Percentiles rank a stretch among this genome's conserved stretches.
These are phyloP conservation scores for Portevinia maculata DNA, from an alignment of 2,888 invertebrate genomes.

Conservation along the genomic window DNA sequence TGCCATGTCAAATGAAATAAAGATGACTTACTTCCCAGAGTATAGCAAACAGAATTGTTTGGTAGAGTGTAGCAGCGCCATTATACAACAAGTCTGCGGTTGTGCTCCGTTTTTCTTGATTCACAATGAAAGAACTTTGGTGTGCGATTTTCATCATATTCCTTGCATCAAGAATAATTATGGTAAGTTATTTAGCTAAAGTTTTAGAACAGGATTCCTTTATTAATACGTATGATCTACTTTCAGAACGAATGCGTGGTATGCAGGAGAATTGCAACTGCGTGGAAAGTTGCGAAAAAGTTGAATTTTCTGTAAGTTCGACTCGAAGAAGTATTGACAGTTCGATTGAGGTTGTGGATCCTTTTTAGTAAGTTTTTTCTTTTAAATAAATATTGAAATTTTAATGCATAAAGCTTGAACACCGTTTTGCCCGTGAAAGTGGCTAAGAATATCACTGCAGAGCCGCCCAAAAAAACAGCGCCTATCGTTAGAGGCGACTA, in stretches of 20 bases:
- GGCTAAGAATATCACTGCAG: no score
- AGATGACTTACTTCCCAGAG: slow-evolving; percentile 76
- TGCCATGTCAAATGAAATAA: slow-evolving; percentile 82
- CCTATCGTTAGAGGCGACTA: no score
- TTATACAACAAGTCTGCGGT: slow-evolving; percentile 78
- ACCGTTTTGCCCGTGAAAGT: no score
- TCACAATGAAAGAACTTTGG: slow-evolving; percentile 39
- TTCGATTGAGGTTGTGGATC: slow-evolving; percentile 77
- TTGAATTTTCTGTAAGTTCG: slow-evolving; percentile 77
- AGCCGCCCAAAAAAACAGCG: no score
- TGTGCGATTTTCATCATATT: slow-evolving; percentile 83
- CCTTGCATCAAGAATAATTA: slow-evolving; percentile 83
- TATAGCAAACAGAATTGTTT: slow-evolving; percentile 84
- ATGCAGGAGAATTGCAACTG: slow-evolving; percentile 77
- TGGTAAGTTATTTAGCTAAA: slow-evolving; percentile 76
- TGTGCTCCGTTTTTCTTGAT: slow-evolving; percentile 80
- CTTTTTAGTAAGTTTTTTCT: slow-evolving; percentile 79
- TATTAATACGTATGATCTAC: not conserved
- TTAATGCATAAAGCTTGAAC: no score
- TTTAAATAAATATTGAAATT: no score
- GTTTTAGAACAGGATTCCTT: not conserved
- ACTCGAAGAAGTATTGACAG: slow-evolving; percentile 75
- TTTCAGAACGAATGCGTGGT: not conserved
- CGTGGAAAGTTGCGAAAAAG: slow-evolving; percentile 78
- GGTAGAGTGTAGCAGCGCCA: slow-evolving; percentile 82